These are phyloP conservation scores for Oceanodroma tethys DNA, from an alignment of 2,113 vertebrate genomes.

Conservation along the genomic window DNA sequence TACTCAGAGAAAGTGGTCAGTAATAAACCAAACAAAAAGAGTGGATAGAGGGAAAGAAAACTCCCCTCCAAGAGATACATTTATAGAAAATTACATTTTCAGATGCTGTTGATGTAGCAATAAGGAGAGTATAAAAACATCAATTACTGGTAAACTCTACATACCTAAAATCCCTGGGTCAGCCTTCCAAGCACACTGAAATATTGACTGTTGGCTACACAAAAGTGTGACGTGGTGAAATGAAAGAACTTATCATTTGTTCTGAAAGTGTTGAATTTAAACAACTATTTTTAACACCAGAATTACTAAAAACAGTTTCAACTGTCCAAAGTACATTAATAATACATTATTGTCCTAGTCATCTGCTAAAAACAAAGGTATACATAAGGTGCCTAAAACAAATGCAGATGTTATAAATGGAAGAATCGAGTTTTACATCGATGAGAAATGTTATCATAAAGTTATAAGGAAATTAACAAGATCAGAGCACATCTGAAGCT, in stretches of 20 bases:
- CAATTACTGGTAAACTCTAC: conserved; percentile 18
- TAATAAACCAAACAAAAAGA: background rate
- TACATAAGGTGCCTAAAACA: background rate
- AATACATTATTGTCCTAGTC: background rate
- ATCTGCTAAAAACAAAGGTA: background rate
- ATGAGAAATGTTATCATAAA: background rate
- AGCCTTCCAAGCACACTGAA: conserved; percentile 12
- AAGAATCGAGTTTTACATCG: background rate
- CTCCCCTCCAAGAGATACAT: background rate
- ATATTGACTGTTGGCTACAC: background rate
- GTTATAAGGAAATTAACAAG: background rate
- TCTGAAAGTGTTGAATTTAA: background rate
- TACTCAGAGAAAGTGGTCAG: background rate
- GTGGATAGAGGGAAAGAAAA: background rate
- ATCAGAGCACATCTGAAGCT: background rate
- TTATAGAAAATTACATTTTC: conserved; percentile 37
- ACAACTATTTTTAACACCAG: background rate
- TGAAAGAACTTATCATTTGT: background rate
- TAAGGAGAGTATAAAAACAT: background rate
- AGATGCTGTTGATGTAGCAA: conserved; percentile 30
- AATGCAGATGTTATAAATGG: background rate
- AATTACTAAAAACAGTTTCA: background rate
- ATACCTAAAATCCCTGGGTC: background rate
- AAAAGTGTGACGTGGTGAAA: conserved; percentile 8
- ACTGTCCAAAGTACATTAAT: background rate